Percentiles rank a stretch among this genome's conserved stretches.
These are phyloP conservation scores for Ibycter americanus DNA, from an alignment of 2,797 vertebrate genomes.

Conservation along the genomic window DNA sequence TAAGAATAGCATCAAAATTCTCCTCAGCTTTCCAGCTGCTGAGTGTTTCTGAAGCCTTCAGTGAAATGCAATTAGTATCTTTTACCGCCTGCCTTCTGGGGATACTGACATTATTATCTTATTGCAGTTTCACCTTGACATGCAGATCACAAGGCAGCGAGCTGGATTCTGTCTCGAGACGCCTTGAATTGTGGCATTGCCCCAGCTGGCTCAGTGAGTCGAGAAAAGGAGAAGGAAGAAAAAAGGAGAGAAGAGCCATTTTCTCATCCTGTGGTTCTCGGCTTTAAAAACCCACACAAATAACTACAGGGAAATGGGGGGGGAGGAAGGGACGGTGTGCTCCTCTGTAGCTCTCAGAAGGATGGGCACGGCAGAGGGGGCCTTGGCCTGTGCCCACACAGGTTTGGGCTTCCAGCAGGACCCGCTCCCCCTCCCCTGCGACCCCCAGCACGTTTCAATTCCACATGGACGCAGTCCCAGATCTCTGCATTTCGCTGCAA, in stretches of 20 bases:
- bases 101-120: conserved; percentile 68
- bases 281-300: not conserved
- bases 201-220: conserved; percentile 54
- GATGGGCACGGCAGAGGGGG: not conserved
- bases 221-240: not conserved
- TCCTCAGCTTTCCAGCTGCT: conserved; percentile 68
- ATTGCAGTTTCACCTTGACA: conserved; percentile 69
- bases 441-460: not conserved
- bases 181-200: conserved; percentile 79
- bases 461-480: not conserved
- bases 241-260: not conserved
- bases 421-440: not conserved
- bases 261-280: not conserved
- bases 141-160: conserved; percentile 70
- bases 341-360: not conserved
- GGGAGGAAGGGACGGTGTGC: fast-evolving
- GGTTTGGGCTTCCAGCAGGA: not conserved
- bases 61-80: conserved; percentile 84
- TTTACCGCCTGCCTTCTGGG: conserved; percentile 79
- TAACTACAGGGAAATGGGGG: not conserved
- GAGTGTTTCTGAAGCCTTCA: conserved; percentile 77
- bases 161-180: conserved; percentile 49
- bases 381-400: not conserved
- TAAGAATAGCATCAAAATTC: conserved; percentile 73
- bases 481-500: not conserved